Conservation (phyloP, 2,888 invertebrate species). For the Pseudeuparius sepicola region DNA sequence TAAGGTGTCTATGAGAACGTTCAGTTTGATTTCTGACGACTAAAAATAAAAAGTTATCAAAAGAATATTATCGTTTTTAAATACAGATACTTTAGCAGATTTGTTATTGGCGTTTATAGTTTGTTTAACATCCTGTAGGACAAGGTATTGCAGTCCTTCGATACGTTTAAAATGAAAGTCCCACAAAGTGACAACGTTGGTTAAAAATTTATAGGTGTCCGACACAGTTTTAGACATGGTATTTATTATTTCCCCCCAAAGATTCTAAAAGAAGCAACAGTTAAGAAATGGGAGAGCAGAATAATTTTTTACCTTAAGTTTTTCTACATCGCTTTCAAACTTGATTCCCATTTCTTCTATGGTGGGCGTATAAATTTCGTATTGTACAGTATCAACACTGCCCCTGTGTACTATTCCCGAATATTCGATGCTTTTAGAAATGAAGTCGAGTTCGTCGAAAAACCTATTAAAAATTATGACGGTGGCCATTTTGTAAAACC, state of each 20-base stretch:
- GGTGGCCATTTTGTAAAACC: constrained; percentile 26
- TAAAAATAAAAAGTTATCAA: constrained; percentile 15
- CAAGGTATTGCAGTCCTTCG: constrained; percentile 23
- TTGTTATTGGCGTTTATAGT: constrained; percentile 22
- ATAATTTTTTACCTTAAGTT: constrained; percentile 17
- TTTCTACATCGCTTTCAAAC: constrained; percentile 15
- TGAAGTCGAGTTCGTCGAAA: constrained; percentile 27
- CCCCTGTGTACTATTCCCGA: constrained; percentile 16
- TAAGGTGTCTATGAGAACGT: constrained; percentile 27
- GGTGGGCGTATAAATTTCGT: constrained; percentile 25
- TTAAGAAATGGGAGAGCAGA: not conserved
- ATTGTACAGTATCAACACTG: constrained; percentile 18
- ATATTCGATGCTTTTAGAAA: no score
- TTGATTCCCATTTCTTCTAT: constrained; percentile 23
- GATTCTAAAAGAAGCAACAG: constrained; percentile 15
- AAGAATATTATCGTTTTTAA: no score
- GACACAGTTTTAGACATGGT: constrained; percentile 23
- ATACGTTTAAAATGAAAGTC: constrained; percentile 29
- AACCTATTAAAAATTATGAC: constrained; percentile 29
- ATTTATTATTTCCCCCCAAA: constrained; percentile 25
- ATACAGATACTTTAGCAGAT: constrained; percentile 16
- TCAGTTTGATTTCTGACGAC: constrained; percentile 25
- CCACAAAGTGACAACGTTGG: constrained; percentile 26
- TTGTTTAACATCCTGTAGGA: constrained; percentile 27
- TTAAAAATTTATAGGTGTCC: constrained; percentile 25